Evolutionary conservation across 2,888 invertebrate species (phyloP).

Genomic region (Tribolium freemani): DNA sequence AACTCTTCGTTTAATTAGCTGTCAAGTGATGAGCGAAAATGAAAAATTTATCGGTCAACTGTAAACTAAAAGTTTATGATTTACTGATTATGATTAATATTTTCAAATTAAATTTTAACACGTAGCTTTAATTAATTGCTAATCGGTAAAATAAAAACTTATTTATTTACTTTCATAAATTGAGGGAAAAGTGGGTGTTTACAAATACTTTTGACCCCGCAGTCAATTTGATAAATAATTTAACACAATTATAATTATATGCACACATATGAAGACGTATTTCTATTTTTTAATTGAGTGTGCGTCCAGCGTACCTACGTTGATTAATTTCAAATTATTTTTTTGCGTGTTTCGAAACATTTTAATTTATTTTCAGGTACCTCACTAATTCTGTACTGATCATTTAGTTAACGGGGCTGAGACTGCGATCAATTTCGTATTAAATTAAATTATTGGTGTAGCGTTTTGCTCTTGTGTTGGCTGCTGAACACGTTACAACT

Average conservation of each 20-base stretch:
- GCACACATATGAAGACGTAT: too few relatives aligned
- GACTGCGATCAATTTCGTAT: background rate
- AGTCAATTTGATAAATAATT: too few relatives aligned
- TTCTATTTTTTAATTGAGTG: too few relatives aligned
- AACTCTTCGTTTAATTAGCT: background rate
- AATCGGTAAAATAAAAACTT: too few relatives aligned
- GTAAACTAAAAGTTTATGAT: background rate
- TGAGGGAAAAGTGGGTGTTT: too few relatives aligned
- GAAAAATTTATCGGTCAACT: background rate
- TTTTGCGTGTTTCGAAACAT: background rate
- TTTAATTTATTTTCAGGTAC: background rate
- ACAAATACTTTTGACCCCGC: too few relatives aligned
- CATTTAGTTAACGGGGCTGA: background rate
- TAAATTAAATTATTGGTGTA: slow-evolving; percentile 1
- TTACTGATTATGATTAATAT: background rate
- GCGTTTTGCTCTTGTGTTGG: background rate
- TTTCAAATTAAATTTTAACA: background rate
- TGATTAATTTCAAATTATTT: background rate
- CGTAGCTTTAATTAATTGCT: background rate
- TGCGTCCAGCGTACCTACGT: too few relatives aligned
- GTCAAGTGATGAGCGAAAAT: background rate
- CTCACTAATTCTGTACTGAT: background rate
- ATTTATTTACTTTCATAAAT: too few relatives aligned
- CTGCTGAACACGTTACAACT: slow-evolving; percentile 45
- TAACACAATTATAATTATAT: too few relatives aligned